Conservation (phyloP, 2,888 invertebrate species). For the Leptarthrus brevirostris region DNA sequence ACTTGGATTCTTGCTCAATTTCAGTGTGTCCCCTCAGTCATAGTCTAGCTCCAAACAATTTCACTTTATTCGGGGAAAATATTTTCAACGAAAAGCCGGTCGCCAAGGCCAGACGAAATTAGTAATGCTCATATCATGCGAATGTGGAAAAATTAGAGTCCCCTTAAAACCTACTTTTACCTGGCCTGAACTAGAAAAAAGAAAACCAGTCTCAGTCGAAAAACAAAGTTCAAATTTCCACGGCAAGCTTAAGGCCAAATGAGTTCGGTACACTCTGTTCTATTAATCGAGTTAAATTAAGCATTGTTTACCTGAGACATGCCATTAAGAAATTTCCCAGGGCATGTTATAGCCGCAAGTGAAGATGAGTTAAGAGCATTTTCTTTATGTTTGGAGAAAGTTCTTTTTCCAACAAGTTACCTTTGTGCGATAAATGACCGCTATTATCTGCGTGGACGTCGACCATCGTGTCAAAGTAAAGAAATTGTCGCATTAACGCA, state of each 20-base stretch:
- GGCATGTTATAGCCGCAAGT: neutral
- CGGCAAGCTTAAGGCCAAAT: conserved; percentile 17
- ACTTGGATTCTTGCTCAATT: neutral
- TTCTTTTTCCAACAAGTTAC: neutral
- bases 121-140: neutral
- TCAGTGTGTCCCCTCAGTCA: neutral
- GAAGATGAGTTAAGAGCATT: conserved; percentile 23
- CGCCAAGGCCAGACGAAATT: conserved; percentile 30
- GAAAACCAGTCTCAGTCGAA: neutral
- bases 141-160: neutral
- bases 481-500: conserved; percentile 24
- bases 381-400: conserved; percentile 12
- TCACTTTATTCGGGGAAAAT: conserved; percentile 12
- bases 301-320: conserved; percentile 6
- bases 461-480: conserved; percentile 7
- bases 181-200: neutral
- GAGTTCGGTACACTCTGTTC: conserved; percentile 21
- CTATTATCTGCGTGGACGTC: conserved; percentile 15
- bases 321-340: neutral
- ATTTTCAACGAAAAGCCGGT: neutral
- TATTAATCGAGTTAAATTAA: conserved; percentile 19
- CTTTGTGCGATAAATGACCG: conserved; percentile 5
- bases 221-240: conserved; percentile 14
- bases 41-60: neutral
- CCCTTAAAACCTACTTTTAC: conserved; percentile 12